Base-by-base conservation (phyloP, 2,113 vertebrate species). In the Cyprinus carpio region DNA sequence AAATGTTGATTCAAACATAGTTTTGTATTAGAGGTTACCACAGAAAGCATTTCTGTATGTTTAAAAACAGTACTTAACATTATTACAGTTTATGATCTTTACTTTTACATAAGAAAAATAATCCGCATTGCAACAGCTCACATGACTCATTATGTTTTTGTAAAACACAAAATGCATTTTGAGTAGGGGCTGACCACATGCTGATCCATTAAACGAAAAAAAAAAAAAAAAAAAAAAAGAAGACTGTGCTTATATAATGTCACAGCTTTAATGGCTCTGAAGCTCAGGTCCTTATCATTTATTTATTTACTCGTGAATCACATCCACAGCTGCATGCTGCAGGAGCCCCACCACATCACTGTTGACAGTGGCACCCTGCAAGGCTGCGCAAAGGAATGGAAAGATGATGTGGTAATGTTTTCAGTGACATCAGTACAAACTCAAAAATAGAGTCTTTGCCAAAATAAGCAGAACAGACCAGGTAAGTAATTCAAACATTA, bases 261-360 rank as follows among this genome's bases (percentile, higher is more conserved):
- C 92, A 93, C 84, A 83, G 89, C 89, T 78, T 88, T 88, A 84
- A 88, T 74, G 84, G 27, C 81, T 88, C 85, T 89, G 89, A 87
- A 92, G 90, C 84, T 86, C 81, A 84, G 87, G 88, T 90, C 89
- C 88, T 89, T 91, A 93, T 94, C 87, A 93, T 93, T 94, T 94
- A 94, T 94, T 94, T 89, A 94, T 93, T 92, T 92, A 90, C 85
- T 83, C 87, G 85, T 88, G 87, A 87, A 75, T 75, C 34, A 56
- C 85, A 60, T 78, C 81, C 27, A 46, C 85, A 60, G 49, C n/a
- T n/a, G n/a, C 16, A 72, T 27, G n/a, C 18, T 65, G 78, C 34
- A 60, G 25, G 62, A 27, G 64, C 27, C 18, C 18, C 13, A 11
- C 54, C 25, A 51, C 23, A 4, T 75, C 54, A 75, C 76, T 34